Base-by-base conservation (phyloP, 2,888 invertebrate genomes). In the Theretra japonica region DNA sequence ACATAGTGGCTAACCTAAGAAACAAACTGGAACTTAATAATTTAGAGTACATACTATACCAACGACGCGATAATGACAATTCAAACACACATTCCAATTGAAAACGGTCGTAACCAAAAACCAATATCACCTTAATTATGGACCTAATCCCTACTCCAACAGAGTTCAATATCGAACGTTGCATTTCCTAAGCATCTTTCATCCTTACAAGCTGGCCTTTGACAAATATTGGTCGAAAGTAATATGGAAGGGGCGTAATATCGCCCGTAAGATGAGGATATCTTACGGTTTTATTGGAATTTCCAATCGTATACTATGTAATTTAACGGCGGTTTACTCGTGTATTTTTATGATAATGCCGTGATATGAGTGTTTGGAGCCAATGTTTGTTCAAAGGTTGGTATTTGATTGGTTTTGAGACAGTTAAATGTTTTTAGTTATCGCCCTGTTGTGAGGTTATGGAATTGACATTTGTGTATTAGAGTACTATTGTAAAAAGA, bases 211-310 rank as follows among this genome's bases (percentile, higher is more conserved):
- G 86, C 87, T 83, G 80, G 80, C 82, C 89, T 89, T 89, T 87
- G 89, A 89, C 89, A 90, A 90, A 91, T 90, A 90, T 90, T 91
- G 88, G 88, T 80, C 81, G 83, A 85, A 86, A 86, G 85, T 85
- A 88, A 88, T 88, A 89, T 87, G 82, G 84, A 76, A 77, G 74
- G 75, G 60, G 65, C 81, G 81, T 83, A 85, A 88, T 88, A 87
- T 87, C 79, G 82, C 73, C 76, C 73, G 78, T 82, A 78, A 79
- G 79, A 79, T 77, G 79, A 76, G 79, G 84, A 78, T 81, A 80
- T 81, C 79, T 83, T 82, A 80, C 73, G 76, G 77, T 86, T 87
- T 88, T 87, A 87, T 88, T 88, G 85, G 82, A 82, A 83, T 82
- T 75, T 79, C 77, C 74, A 58, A 58, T 68, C 65, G 57, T 57